Base-by-base conservation (phyloP, 1,140 invertebrate species). In the Thrips palmi region DNA sequence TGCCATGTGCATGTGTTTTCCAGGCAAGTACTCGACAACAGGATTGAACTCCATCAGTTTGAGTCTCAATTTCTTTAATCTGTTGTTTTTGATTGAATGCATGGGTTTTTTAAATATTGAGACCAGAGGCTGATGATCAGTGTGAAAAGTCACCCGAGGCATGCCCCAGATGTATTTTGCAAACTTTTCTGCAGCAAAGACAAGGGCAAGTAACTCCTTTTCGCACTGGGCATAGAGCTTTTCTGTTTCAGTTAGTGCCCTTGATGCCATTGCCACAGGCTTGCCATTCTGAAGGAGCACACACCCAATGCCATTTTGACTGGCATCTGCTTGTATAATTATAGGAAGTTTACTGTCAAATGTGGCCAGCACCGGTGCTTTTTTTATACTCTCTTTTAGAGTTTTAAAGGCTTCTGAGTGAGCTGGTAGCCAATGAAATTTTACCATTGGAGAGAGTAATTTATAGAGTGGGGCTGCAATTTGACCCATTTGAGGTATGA, bases 151-250 rank as follows among this genome's bases (percentile, higher is more conserved):
- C n/a, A 54, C 41, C 39, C 43, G 37, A 38, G 43, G 37, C 25
- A 39, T 42, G 7, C 52, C 54, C 49, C 48, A 52, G n/a, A 55
- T 29, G 43, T 49, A 49, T 18, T 49, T 29, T 24, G 43, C 37
- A 37, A 61, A 65, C 37, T 49, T 52, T 37, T 47, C 44, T 45
- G 43, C 52, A 15, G 42, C 51, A 50, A 51, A 57, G 25, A 49
- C 19, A 15, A 64, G 52, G 14, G 53, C 56, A 11, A 57, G 48
- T 11, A 52, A 40, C 44, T 64, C 59, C 38, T 58, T 61, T 38
- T 65, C 59, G 21, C 60, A 60, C 43, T 59, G 54, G 4, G 53
- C 45, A 42, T 62, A 66, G 14, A 51, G 49, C 28, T 48, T 23
- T 45, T 65, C 50, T 23, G 49, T 39, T 19, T 39, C 41, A 11